Evolutionary conservation across 2,797 vertebrate genomes (phyloP), one percentile per base, ranked within the genome.

Genomic region (Brotula barbata): DNA sequence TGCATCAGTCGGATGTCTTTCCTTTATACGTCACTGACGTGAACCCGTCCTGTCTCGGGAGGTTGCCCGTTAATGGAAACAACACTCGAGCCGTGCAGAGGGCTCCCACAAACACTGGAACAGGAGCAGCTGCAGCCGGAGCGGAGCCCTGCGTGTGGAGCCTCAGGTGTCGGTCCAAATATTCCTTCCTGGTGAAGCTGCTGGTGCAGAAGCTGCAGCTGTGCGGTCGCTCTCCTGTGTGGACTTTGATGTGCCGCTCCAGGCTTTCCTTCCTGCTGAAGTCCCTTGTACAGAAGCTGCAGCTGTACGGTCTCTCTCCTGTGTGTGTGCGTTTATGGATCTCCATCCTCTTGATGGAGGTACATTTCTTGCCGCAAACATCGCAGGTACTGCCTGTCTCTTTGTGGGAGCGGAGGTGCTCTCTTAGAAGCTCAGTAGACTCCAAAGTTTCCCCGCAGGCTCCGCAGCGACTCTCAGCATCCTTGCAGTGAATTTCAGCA

Each of bases 321-420:
- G 61, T 74, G 55, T 69, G 71, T 11, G 69, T 43, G 14, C 61
- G 36, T 22, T 50, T 58, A 49, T 67, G 73, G 31, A 58, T 71
- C 42, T 75, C 63, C 67, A 58, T 67, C 45, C 16, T 77, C 75
- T 31, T 82, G 28, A 52, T 69, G 45, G 53, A 71, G 44, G 23
- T 61, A 40, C 40, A 58, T 40, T 70, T 66, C 58, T 54, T 75
- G n/a, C 67, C 53, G 1, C 67, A 71, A 23, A 75, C 49, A 0
- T 70, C 58, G 1, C 67, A 75, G 46, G 57, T 58, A 25, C 51
- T 60, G 2, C 62, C 51, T 50, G 44, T 40, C 25, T 46, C 46
- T 16, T 41, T 50, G 58, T 72, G 69, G 44, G 47, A 49, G 15
- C 45, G 19, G 6, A 64, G 55, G 39, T 71, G 61, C 14, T 47